phyloP scores from a whole-genome alignment of 2,113 vertebrate species.

The Ochotona princeps region DNA sequence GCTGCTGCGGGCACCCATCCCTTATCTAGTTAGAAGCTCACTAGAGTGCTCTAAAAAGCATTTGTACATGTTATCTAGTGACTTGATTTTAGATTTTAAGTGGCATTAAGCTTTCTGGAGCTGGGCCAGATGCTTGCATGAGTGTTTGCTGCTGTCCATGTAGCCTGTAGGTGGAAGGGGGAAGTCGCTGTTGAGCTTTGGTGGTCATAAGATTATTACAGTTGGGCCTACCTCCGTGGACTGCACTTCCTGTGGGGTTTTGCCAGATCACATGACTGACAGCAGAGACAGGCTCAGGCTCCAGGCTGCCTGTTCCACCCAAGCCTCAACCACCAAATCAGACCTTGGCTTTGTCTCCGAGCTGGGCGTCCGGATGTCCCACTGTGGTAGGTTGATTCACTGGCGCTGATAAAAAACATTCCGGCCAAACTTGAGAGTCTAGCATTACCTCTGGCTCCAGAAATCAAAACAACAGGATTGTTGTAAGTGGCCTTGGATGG shows the following conservation, averaged over 20 bases:
- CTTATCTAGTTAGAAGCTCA: background rate
- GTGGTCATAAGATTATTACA: slow-evolving; percentile 74
- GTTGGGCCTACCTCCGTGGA: slow-evolving; percentile 82
- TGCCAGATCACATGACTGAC: slow-evolving; percentile 82
- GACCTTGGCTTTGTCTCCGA: slow-evolving; percentile 84
- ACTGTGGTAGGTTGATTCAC: slow-evolving; percentile 80
- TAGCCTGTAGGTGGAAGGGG: slow-evolving; percentile 64
- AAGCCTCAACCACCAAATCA: slow-evolving; percentile 80
- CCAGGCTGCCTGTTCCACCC: slow-evolving; percentile 74
- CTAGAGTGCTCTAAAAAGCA: slow-evolving; percentile 36
- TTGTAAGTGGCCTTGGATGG: slow-evolving; percentile 63
- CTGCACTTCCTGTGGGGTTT: slow-evolving; percentile 87
- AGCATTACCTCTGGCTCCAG: slow-evolving; percentile 66
- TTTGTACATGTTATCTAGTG: background rate
- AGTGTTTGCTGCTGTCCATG: slow-evolving; percentile 70
- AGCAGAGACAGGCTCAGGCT: slow-evolving; percentile 79
- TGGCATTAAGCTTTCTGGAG: slow-evolving; percentile 61
- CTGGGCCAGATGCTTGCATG: slow-evolving; percentile 49
- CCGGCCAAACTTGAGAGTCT: slow-evolving; percentile 60
- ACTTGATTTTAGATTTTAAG: slow-evolving; percentile 49
- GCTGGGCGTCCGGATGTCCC: slow-evolving; percentile 75
- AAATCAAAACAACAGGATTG: slow-evolving; percentile 63
- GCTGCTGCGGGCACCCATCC: background rate
- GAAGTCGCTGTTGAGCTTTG: slow-evolving; percentile 72
- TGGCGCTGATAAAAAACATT: slow-evolving; percentile 76